Base-by-base conservation (phyloP, 2,888 invertebrate species). In the Craniophora ligustri region DNA sequence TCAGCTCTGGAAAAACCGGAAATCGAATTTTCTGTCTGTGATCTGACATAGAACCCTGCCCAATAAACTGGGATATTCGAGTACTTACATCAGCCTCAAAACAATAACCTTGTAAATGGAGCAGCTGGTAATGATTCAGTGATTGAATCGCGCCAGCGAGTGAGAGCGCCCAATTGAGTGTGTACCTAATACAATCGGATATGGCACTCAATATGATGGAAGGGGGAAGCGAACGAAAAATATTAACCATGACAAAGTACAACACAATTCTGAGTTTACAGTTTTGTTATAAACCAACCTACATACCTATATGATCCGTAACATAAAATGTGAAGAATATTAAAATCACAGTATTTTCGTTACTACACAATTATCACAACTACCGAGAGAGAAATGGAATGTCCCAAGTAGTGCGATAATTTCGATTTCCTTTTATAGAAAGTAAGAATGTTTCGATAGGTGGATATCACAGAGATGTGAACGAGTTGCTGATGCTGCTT, bases 381-480 rank as follows among this genome's bases (percentile, higher is more conserved):
- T 86, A 83, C 81, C 79, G 86, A 86, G 86, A 89, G 89, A 89
- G 90, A 91, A 92, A 90, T 89, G 88, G 88, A 89, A 89, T 91
- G 89, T 85, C 79, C 84, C 85, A 86, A 86, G 86, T 84, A 85
- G 83, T 87, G 84, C 89, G 85, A 87, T 87, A 88, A 91, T 92
- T 92, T 92, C 91, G 92, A 91, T 92, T 92, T 92, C 91, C 90
- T 91, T 91, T 90, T 90, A 87, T 92, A 92, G 92, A 92, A 92
- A 92, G 92, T 92, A 89, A 92, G 81, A 88, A 86, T 88, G 88
- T 86, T 86, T 84, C 79, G 84, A 87, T 89, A 82, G 81, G 74
- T 81, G 81, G 80, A 78, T 75, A 76, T 75, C 78, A 68, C 72
- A 73, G 77, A 78, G 76, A 81, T 82, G 83, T 83, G 83, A 82